Base-by-base conservation (phyloP, 2,888 invertebrate genomes). In the Xylota sylvarum region DNA sequence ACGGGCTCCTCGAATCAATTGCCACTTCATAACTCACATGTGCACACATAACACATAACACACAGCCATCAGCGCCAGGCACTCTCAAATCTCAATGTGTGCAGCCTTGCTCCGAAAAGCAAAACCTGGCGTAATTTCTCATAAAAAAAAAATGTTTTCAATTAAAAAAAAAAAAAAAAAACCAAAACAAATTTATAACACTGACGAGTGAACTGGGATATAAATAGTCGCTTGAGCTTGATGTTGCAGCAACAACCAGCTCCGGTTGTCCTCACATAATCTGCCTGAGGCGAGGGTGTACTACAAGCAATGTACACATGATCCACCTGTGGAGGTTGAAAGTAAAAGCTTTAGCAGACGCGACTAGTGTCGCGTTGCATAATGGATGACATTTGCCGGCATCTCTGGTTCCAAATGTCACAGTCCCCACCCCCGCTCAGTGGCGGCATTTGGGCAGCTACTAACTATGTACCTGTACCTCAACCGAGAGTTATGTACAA, bases 301-400 rank as follows among this genome's bases (percentile, higher is more conserved):
- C 35, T 19, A 56, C 17, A 17, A 37, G 19, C 64, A 23, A 23
- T 23, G 9, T 58, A 50, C 64, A 85, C 64, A 76, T 40, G 76
- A 81, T 85, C 64, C 72, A 77, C 81, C 76, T 77, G 85, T 72
- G 60, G 81, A 85, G 85, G 81, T 37, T 85, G 72, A 77, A 85
- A 81, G 81, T 81, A 81, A 85, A 77, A 81, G 72, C 76, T 60
- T 65, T 2, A 35, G 35, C 56, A 65, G 43, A 58, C 37, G 40
- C 50, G 35, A 74, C 64, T 65, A 64, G 74, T 76, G 56, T 72
- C 58, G 37, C n/a, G 46, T 85, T 85, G 85, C 85, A 85, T 85
- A 85, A 81, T 60, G 37, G 60, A 81, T 85, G 81, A 76, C 76
- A 76, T 84, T 79, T 83, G 40, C 30, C 35, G 67, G 32, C 62